Base-by-base conservation (phyloP, 2,888 invertebrate species). In the Dynastes hyllus region DNA sequence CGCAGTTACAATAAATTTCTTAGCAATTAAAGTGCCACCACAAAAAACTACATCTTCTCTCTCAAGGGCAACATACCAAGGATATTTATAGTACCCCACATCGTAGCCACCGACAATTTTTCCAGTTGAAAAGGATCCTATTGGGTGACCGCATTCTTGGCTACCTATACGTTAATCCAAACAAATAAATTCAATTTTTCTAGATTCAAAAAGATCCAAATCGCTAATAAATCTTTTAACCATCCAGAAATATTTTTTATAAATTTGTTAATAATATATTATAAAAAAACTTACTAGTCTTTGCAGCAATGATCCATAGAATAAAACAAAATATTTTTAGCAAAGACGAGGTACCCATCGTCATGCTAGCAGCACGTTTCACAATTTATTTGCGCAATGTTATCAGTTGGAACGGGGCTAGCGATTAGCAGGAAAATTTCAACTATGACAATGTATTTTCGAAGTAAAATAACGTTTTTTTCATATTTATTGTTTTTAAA, bases 81-180 rank as follows among this genome's bases (percentile, higher is more conserved):
- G 88, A 81, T 89, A 89, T 76, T 87, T 86, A 77, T 87, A 87
- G 76, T 87, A 89, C 2, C 88, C 89, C 3, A 89, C 82, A 77
- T 87, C 88, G 67, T 87, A 87, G 2, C 89, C 89, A 6, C 86
- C 86, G n/a, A 89, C 87, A 9, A 89, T 87, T 81, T 81, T 84
- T 63, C 63, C 63, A n/a, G 63, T 63, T n/a, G 63, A 63, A 32
- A 32, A 13, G 0, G 63, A 65, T 6, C 76, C 76, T 9, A 50
- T 27, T 16, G 76, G 66, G 27, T 66, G 76, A 3, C 76, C 76
- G 27, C 76, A 76, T 45, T 45, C 65, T 45, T 65, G n/a, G 11
- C 40, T 16, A 13, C 45, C 69, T 45, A 22, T 22, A 13, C 45
- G 55, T 58, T 16, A 22, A 22, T 22, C 0, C 8, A 58, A 58